A percentile compares a stretch with the other conserved stretches of the same genome.
phyloP scores from a whole-genome alignment of 2,888 invertebrate genomes.

The Fragum sueziense region DNA sequence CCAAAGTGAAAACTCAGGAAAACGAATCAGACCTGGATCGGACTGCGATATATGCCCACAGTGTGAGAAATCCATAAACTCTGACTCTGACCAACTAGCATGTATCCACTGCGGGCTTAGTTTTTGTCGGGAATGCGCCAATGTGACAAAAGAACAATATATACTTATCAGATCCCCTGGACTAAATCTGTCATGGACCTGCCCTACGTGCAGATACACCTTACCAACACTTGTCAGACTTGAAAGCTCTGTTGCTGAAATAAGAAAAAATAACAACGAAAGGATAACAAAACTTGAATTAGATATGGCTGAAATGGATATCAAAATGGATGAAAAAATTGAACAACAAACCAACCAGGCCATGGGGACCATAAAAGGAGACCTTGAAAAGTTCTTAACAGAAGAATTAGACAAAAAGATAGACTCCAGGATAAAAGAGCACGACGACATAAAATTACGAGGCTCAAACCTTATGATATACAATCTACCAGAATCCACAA shows the following conservation, averaged over 20 bases:
- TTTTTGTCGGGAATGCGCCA: neutral
- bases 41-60: constrained; percentile 2
- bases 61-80: neutral
- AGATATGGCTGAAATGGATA: neutral
- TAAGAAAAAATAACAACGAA: neutral
- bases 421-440: neutral
- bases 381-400: neutral
- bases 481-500: neutral
- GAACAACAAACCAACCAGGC: neutral
- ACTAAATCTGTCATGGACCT: neutral
- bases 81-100: neutral
- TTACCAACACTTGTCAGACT: neutral
- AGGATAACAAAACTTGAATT: neutral
- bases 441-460: neutral
- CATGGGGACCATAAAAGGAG: neutral
- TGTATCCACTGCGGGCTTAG: neutral
- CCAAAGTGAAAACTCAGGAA: neutral
- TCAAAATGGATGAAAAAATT: neutral
- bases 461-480: neutral
- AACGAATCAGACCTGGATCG: neutral
- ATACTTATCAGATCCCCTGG: neutral
- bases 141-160: neutral
- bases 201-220: neutral
- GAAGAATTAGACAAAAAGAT: neutral
- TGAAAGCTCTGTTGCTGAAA: neutral